Evolutionary conservation across 2,797 vertebrate species (phyloP), one percentile per base, ranked within the genome.

Genomic region (Sebastes elongatus): DNA sequence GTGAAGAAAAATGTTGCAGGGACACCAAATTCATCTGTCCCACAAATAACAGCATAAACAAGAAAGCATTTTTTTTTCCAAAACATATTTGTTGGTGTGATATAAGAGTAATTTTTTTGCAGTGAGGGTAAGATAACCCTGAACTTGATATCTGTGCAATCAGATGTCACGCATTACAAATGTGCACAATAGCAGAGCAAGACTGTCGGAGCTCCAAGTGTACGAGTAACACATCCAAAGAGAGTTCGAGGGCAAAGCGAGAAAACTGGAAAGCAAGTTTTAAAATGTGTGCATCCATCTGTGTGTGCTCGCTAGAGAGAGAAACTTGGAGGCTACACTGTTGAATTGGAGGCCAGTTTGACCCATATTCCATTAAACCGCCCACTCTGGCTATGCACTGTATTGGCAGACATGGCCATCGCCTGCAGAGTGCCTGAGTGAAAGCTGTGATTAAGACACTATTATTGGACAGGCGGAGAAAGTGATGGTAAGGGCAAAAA

Each of bases 301-400:
- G 84, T 86, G 81, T 60, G 32, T n/a, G 55, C 33, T 66, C 53
- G 32, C 59, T 53, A 32, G 67, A 76, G 55, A 76, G 55, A 78
- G 33, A 63, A 71, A 81, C 84, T 81, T 86, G 83, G 71, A 89
- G 69, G 70, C 66, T 67, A 4, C 38, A 8, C 42, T 14, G 22
- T 55, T 73, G 74, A 78, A 83, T 77, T 13, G 76, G 76, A 86
- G 68, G 65, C 77, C 77, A 30, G 64, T 65, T 87, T 83, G 85
- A 90, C 83, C 85, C 71, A 78, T 81, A 61, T 81, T 86, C 66
- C 83, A 85, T 88, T 80, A 87, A 84, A 78, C 67, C 65, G 10
- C 79, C 85, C 80, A 83, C 81, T 63, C 70, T n/a, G 81, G 77
- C 71, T 76, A n/a, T 64, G 72, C 13, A 2, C 72, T 59, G 14